Evolutionary conservation across 2,113 vertebrate species (phyloP), one percentile per base, ranked within the genome.

Genomic region (Xiphophorus hellerii): DNA sequence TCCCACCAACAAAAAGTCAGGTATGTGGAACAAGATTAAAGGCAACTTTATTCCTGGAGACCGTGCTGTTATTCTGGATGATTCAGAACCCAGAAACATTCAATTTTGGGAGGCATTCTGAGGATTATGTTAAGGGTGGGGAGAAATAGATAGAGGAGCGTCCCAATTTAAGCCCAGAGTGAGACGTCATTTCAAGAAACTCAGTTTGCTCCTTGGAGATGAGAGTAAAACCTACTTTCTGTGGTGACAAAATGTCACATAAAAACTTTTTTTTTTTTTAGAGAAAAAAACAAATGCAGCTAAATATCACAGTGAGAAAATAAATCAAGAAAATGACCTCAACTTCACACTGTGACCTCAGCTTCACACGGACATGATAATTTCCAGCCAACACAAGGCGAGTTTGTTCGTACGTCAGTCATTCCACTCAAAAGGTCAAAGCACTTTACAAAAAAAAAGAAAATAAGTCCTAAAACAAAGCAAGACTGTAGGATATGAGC

Each of bases 1-100:
- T 73, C 37, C 68, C 68, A 71, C 69, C 62, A 64, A 27, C 25
- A 67, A 74, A 74, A 69, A 75, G 62, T 77, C 65, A 77, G 82
- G 39, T 66, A 76, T 76, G 37, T 67, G 74, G 67, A 74, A 84
- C 42, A 73, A 73, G 75, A 84, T 87, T 82, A 87, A 78, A 81
- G 73, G 39, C 29, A 80, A 84, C 73, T 81, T 86, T 81, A 81
- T 84, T 90, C 84, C 78, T 81, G 80, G 77, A 87, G 72, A 85
- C 68, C 29, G 44, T 27, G 74, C 72, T 86, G 68, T 83, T 73
- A 61, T 76, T 85, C 37, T 72, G 44, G 78, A 83, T 84, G 84
- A 85, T 71, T 85, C 80, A 83, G 76, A 79, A 80, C 75, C 20
- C 27, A 82, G 75, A 75, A 70, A 64, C 63, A 71, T 37, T 63